Percentiles rank a stretch among this genome's conserved stretches.
These are phyloP conservation scores for Drosophila pachea DNA, from an alignment of 1,140 invertebrate genomes.

Conservation along the genomic window DNA sequence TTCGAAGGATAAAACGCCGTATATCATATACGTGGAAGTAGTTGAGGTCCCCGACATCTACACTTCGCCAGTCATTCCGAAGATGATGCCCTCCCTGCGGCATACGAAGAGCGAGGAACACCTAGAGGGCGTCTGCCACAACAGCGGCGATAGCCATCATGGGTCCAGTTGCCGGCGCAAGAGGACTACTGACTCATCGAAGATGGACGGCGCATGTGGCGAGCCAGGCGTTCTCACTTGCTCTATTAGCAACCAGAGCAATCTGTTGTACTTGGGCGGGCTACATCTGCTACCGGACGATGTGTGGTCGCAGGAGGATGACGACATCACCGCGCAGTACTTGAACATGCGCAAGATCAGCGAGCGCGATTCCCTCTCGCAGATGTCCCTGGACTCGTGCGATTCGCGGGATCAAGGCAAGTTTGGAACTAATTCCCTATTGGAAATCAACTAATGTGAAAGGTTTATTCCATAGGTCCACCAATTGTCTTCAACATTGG, in stretches of 20 bases:
- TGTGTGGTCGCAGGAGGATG: conserved; percentile 95
- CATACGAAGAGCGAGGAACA: conserved; percentile 96
- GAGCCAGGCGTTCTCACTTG: conserved; percentile 26
- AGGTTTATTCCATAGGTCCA: conserved; percentile 42
- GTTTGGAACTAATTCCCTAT: conserved; percentile 17
- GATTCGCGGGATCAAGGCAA: conserved; percentile 89
- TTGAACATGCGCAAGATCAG: conserved; percentile 82
- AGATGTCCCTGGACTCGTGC: conserved; percentile 93
- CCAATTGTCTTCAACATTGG: conserved; percentile 90
- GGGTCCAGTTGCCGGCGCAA: conserved; percentile 66
- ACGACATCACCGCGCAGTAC: conserved; percentile 86
- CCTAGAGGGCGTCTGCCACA: conserved; percentile 64
- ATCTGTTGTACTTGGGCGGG: conserved; percentile 50
- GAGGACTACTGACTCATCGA: conserved; percentile 26
- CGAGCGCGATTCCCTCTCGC: conserved; percentile 92
- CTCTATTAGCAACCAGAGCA: conserved; percentile 15
- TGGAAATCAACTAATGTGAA: neutral
- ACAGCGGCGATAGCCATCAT: conserved; percentile 63
- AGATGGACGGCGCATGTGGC: conserved; percentile 32
- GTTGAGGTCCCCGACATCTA: conserved; percentile 94
- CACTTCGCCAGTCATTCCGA: conserved; percentile 88
- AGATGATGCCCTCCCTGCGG: conserved; percentile 88
- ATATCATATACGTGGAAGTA: conserved; percentile 98
- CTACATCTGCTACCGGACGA: conserved; percentile 72
- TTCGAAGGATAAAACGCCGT: conserved; percentile 99